A percentile compares a stretch with the other conserved stretches of the same genome.
phyloP scores from a whole-genome alignment of 2,888 invertebrate genomes.

The Tipula confusa region DNA sequence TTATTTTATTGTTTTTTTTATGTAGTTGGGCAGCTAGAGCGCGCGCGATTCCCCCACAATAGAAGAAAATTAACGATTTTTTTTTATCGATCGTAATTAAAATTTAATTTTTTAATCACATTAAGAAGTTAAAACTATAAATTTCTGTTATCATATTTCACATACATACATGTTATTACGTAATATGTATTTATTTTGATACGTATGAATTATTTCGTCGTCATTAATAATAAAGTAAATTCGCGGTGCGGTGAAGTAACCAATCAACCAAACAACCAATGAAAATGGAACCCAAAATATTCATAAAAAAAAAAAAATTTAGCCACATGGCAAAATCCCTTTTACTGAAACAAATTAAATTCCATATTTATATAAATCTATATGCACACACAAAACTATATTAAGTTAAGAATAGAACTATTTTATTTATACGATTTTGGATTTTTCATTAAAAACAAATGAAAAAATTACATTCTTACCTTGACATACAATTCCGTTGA shows the following conservation, averaged over 20 bases:
- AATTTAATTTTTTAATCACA: not conserved
- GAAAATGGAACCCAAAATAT: slow-evolving; percentile 12
- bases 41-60: not conserved
- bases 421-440: not conserved
- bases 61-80: not conserved
- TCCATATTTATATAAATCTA: not conserved
- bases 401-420: not conserved
- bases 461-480: not conserved
- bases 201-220: not conserved
- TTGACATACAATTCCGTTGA: not conserved
- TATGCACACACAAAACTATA: not conserved
- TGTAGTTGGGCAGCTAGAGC: not conserved
- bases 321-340: not conserved
- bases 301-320: too few species aligned
- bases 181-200: not conserved
- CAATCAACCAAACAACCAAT: not conserved
- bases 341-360: not conserved
- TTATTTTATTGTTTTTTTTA: not conserved
- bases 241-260: not conserved
- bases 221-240: not conserved
- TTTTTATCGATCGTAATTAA: not conserved
- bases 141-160: not conserved
- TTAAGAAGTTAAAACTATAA: not conserved
- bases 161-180: not conserved
- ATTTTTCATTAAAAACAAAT: not conserved